A percentile compares a stretch with the other conserved stretches of the same genome.
phyloP scores from a whole-genome alignment of 2,113 vertebrate species.

The Nibea coibor region DNA sequence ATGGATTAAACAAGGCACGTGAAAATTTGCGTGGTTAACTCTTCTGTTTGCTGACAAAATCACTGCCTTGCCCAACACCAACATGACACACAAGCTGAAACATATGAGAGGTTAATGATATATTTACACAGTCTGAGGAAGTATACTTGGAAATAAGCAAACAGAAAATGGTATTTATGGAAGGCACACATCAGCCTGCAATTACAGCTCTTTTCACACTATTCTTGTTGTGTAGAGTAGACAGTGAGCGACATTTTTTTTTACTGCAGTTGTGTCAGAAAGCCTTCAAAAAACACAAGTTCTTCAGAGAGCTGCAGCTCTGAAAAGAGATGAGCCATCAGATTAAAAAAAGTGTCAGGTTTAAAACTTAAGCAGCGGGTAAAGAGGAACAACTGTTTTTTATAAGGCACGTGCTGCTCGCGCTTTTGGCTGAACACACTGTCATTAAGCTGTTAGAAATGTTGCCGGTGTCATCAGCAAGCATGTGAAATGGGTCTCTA shows the following conservation, averaged over 20 bases:
- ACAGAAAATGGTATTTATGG: slow-evolving; percentile 38
- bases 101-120: slow-evolving; percentile 50
- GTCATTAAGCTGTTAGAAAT: slow-evolving; percentile 59
- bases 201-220: slow-evolving; percentile 30
- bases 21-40: neutral
- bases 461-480: slow-evolving; percentile 47
- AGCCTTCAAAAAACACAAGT: neutral
- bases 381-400: slow-evolving; percentile 43
- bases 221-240: neutral
- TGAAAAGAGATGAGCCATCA: slow-evolving; percentile 2
- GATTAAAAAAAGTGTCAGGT: neutral
- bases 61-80: slow-evolving; percentile 18
- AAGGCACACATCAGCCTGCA: slow-evolving; percentile 19
- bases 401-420: neutral
- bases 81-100: slow-evolving; percentile 13
- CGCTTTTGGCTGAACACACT: slow-evolving; percentile 22
- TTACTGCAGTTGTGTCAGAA: neutral
- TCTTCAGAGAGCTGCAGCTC: neutral
- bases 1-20: slow-evolving; percentile 13
- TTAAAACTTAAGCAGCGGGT: neutral
- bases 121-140: slow-evolving; percentile 39
- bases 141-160: neutral
- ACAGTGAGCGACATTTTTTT: neutral
- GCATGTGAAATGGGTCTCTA: slow-evolving; percentile 48
- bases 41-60: slow-evolving; percentile 12